Evolutionary conservation across 2,797 vertebrate species (phyloP).

Genomic region (Chelon auratus): DNA sequence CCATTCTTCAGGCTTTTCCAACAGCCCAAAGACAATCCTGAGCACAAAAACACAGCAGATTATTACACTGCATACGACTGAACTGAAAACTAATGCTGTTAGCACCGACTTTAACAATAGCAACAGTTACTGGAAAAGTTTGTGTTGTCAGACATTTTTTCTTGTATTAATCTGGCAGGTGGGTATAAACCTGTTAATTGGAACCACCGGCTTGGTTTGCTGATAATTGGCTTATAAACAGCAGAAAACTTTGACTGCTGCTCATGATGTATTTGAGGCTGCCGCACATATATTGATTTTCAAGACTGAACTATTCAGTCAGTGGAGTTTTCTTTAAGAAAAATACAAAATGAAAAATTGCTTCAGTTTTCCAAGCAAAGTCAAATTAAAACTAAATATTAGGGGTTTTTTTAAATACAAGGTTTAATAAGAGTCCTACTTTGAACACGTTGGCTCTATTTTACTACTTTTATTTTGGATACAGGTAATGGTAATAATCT

Average conservation of each 20-base stretch:
- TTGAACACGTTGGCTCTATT: too few species aligned
- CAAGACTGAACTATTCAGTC: not conserved
- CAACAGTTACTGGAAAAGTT: constrained; percentile 34
- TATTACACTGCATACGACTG: constrained; percentile 13
- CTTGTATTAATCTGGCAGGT: constrained; percentile 31
- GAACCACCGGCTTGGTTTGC: constrained; percentile 14
- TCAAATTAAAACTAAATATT: too few species aligned
- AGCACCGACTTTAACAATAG: constrained; percentile 26
- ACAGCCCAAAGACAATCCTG: constrained; percentile 9
- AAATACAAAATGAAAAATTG: constrained; percentile 1
- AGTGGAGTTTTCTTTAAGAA: not conserved
- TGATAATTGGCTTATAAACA: constrained; percentile 33
- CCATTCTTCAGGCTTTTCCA: constrained; percentile 23
- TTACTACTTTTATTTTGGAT: too few species aligned
- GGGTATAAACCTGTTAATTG: constrained; percentile 26
- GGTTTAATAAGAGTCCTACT: too few species aligned
- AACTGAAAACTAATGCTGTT: constrained; percentile 19
- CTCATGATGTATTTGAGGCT: constrained; percentile 1
- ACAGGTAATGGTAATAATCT: too few species aligned
- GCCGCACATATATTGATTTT: not conserved
- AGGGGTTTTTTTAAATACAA: too few species aligned
- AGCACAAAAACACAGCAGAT: constrained; percentile 23
- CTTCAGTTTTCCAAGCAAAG: not conserved
- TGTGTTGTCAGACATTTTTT: constrained; percentile 26
- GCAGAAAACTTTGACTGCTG: constrained; percentile 15